phyloP scores from a whole-genome alignment of 2,888 invertebrate species.

The Metalampra italica region DNA sequence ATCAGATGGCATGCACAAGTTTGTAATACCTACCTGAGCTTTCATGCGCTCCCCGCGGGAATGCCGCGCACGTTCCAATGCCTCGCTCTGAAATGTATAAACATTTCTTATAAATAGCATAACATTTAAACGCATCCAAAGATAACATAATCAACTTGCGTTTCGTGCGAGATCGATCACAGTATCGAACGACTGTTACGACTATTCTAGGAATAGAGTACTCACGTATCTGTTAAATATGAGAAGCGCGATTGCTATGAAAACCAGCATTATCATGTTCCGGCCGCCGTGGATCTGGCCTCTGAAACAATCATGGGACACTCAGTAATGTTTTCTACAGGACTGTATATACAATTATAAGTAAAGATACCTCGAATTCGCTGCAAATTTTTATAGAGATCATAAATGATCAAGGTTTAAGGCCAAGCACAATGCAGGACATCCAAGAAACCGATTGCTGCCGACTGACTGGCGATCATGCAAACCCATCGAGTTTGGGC shows the following conservation, averaged over 20 bases:
- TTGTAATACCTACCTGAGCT: slow-evolving; percentile 47
- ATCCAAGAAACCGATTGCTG: too few relatives aligned
- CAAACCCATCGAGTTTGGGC: too few relatives aligned
- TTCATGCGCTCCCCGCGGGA: slow-evolving; percentile 93
- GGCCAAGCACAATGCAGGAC: too few relatives aligned
- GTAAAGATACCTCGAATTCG: too few relatives aligned
- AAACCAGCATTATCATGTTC: slow-evolving; percentile 64
- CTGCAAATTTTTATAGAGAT: too few relatives aligned
- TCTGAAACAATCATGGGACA: slow-evolving; percentile 33
- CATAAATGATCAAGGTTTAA: too few relatives aligned
- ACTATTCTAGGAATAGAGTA: slow-evolving; percentile 20
- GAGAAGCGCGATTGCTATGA: slow-evolving; percentile 52
- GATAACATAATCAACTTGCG: background rate
- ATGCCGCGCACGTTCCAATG: slow-evolving; percentile 92
- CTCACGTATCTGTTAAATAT: slow-evolving; percentile 72
- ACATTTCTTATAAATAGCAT: slow-evolving; percentile 27
- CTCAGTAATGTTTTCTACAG: too few relatives aligned
- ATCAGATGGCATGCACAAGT: too few relatives aligned
- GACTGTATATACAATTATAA: too few relatives aligned
- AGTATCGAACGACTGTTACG: background rate
- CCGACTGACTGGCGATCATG: too few relatives aligned
- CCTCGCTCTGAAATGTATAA: slow-evolving; percentile 45
- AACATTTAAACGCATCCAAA: slow-evolving; percentile 7
- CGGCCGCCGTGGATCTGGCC: slow-evolving; percentile 49
- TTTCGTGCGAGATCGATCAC: background rate